Conservation (phyloP, 2,888 invertebrate species). For the Drosophila ezoana region DNA sequence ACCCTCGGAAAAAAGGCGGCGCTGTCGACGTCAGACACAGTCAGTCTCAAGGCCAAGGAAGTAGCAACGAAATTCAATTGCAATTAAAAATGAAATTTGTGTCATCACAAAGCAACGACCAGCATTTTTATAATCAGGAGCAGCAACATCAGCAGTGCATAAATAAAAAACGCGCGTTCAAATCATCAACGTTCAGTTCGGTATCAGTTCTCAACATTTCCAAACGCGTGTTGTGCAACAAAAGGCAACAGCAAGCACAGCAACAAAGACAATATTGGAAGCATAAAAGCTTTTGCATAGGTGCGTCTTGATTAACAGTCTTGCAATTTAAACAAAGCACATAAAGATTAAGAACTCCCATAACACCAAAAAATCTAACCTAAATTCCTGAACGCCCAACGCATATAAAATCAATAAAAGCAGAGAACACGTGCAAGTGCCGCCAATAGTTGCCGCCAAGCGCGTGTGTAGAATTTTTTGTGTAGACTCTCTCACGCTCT, state of each 20-base stretch:
- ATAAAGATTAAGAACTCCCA: conserved; percentile 18
- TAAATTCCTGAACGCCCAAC: conserved; percentile 58
- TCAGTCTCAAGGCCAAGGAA: conserved; percentile 66
- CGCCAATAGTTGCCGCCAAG: conserved; percentile 72
- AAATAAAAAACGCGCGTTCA: conserved; percentile 67
- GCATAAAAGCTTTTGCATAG: conserved; percentile 84
- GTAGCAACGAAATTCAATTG: conserved; percentile 63
- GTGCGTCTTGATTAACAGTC: conserved; percentile 83
- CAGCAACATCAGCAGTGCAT: conserved; percentile 60
- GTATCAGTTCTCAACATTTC: conserved; percentile 61
- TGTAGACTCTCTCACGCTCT: conserved; percentile 45
- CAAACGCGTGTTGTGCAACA: conserved; percentile 63
- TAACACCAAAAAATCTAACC: conserved; percentile 51
- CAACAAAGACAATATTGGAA: conserved; percentile 80
- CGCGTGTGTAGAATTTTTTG: conserved; percentile 58
- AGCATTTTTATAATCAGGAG: conserved; percentile 70
- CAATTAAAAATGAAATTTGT: conserved; percentile 85
- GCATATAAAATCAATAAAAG: conserved; percentile 65
- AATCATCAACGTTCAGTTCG: conserved; percentile 61
- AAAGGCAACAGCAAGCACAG: conserved; percentile 53
- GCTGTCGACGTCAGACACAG: conserved; percentile 52
- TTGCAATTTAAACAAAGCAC: conserved; percentile 19
- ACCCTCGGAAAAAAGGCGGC: conserved; percentile 47
- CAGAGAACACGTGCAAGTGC: conserved; percentile 65
- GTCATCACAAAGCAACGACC: conserved; percentile 78